These are phyloP conservation scores for Bombus breviceps DNA, from an alignment of 1,140 invertebrate species.

Conservation along the genomic window DNA sequence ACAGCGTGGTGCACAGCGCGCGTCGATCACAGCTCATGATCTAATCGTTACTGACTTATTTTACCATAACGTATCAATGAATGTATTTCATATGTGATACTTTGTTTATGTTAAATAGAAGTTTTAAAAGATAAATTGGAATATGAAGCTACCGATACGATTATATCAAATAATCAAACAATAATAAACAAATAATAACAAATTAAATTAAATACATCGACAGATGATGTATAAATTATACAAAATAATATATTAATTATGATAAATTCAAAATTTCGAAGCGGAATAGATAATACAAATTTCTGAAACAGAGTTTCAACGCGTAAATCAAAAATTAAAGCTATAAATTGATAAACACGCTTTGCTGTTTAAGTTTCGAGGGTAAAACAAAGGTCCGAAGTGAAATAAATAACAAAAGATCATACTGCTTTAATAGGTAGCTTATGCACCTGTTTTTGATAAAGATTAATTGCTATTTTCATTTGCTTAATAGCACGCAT, in stretches of 20 bases:
- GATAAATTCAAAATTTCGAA: no score
- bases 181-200: no score
- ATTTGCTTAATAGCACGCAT: not conserved
- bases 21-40: not conserved
- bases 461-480: not conserved
- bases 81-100: no score
- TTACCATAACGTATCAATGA: not conserved
- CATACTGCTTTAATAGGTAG: not conserved
- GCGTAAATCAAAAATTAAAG: not conserved
- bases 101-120: not conserved
- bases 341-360: not conserved
- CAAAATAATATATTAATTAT: no score
- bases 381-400: not conserved
- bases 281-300: no score
- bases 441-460: not conserved
- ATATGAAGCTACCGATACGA: no score
- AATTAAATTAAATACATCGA: no score
- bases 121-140: no score
- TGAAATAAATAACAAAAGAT: not conserved
- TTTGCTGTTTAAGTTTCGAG: not conserved
- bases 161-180: no score
- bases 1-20: not conserved
- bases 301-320: not conserved
- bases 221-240: no score
- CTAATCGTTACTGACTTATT: not conserved